Conservation (phyloP, 2,113 vertebrate species). For the Naja naja region DNA sequence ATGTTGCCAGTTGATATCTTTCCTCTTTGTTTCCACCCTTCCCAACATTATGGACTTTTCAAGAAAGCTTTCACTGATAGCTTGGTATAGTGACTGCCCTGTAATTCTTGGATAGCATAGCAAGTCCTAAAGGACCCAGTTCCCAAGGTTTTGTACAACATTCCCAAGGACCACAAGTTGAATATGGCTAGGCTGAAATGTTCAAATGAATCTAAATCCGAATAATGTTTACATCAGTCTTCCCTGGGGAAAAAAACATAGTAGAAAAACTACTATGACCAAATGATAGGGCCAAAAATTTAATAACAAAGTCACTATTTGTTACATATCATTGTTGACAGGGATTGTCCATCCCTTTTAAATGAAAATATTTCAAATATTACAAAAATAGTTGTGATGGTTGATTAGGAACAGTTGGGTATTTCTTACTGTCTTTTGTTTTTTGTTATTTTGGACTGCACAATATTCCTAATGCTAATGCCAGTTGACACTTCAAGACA, state of each 20-base stretch:
- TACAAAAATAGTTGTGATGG: background rate
- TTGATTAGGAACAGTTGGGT: background rate
- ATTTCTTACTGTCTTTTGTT: background rate
- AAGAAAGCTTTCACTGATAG: background rate
- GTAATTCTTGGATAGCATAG: background rate
- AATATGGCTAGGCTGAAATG: background rate
- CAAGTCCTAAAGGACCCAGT: background rate
- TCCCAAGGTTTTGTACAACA: background rate
- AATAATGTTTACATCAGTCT: background rate
- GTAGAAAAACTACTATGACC: background rate
- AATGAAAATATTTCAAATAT: background rate
- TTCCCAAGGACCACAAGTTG: background rate
- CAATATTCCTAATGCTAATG: background rate
- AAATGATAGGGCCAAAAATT: background rate
- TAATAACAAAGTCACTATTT: background rate
- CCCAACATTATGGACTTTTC: background rate
- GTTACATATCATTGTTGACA: background rate
- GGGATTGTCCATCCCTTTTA: background rate
- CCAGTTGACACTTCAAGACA: background rate
- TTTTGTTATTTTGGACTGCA: background rate
- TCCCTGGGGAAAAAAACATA: background rate
- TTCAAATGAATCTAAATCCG: background rate
- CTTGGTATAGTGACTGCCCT: background rate
- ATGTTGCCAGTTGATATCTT: too few species aligned
- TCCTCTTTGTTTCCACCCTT: background rate